These are phyloP conservation scores for Lagodon rhomboides DNA, from an alignment of 2,797 vertebrate genomes.

Conservation along the genomic window DNA sequence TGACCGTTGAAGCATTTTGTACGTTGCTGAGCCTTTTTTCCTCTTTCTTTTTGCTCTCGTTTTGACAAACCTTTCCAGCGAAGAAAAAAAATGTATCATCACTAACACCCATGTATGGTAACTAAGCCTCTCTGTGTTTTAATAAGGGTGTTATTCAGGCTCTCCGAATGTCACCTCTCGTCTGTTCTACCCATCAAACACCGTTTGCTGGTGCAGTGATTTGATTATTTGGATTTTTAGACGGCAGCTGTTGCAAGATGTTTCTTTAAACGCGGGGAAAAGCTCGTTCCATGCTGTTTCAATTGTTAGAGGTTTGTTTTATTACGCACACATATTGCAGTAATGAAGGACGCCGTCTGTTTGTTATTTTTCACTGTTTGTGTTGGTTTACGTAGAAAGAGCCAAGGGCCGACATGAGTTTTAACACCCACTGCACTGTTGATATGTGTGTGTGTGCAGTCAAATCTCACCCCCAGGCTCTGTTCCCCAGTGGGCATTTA, in stretches of 20 bases:
- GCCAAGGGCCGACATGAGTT: neutral
- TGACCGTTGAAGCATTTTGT: conserved; percentile 74
- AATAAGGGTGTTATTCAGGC: neutral
- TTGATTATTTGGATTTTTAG: neutral
- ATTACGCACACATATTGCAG: neutral
- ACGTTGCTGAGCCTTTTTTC: conserved; percentile 12
- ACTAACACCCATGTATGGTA: neutral
- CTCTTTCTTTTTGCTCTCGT: conserved; percentile 8
- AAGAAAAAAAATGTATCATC: neutral
- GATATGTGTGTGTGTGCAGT: conserved; percentile 3
- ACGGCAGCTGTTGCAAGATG: neutral
- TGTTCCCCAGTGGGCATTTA: conserved; percentile 43
- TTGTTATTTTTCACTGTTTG: conserved; percentile 9
- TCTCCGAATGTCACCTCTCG: neutral
- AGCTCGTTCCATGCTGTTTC: neutral
- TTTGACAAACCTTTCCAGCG: conserved; percentile 16
- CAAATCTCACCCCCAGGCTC: conserved; percentile 11
- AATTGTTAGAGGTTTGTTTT: neutral
- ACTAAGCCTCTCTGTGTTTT: neutral
- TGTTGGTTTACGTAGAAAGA: neutral
- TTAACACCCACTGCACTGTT: neutral
- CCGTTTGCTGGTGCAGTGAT: neutral
- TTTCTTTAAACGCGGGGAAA: neutral
- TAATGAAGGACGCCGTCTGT: neutral
- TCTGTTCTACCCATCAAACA: neutral